Base-by-base conservation (phyloP, 35 echinoderm and acorn worm genomes). In the Amphiura filiformis region DNA sequence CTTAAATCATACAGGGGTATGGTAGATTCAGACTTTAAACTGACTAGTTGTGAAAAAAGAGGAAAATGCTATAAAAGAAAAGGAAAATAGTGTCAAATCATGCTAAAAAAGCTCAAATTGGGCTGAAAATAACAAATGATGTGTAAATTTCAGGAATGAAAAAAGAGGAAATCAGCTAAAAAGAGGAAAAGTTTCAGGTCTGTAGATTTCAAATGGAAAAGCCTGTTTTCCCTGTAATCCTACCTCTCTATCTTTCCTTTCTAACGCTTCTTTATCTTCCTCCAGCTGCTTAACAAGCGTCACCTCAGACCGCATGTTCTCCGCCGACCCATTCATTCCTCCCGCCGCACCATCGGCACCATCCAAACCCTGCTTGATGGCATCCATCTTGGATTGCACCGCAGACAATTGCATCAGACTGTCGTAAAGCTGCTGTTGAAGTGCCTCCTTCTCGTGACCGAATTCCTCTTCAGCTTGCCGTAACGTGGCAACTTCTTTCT, bases 211-310 rank as follows among this genome's bases (percentile, higher is more conserved):
- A n/a, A n/a, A n/a, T n/a, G n/a, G n/a, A n/a, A n/a, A n/a, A n/a
- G n/a, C n/a, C n/a, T n/a, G n/a, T n/a, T n/a, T n/a, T n/a, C n/a
- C n/a, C n/a, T n/a, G n/a, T n/a, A n/a, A n/a, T n/a, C n/a, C n/a
- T 77, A 99, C 96, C 84, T 99, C 96, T 84, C 86, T 98, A 33
- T 95, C 90, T 75, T 99, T 99, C 57, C 96, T 92, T 38, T 99
- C 96, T 40, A 94, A 35, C 17, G 96, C 96, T 28, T 99, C 96
- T 41, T 91, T 99, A 39, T 97, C 96, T 39, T 92, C 80, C 31
- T 94, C 93, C 78, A 94, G 65, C 80, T 99, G 96, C n/a, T 99
- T 89, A 14, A 87, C 82, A 36, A 99, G 49, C 0, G 96, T 86
- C 35, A 87, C 88, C 34, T 64, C 83, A 0, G 81, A 39, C 28